Percentiles rank a stretch among this genome's conserved stretches.
Conservation (phyloP, 2,888 invertebrate species). For the Ditula angustiorana region DNA sequence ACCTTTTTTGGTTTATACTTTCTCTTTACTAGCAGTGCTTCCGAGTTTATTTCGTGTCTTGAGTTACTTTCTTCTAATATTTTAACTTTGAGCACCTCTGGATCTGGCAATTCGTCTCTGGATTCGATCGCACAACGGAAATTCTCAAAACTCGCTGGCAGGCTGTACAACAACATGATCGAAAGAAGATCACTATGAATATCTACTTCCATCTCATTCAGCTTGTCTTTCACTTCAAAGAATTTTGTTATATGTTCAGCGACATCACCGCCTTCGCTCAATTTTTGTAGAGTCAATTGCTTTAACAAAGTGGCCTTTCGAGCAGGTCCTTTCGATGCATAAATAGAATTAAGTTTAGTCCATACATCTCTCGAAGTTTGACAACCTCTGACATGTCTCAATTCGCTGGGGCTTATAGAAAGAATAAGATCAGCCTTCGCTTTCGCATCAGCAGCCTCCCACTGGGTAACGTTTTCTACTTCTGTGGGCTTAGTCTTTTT, state of each 20-base stretch:
- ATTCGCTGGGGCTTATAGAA: no score
- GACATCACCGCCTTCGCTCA: background rate
- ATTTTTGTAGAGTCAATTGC: background rate
- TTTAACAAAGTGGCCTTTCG: background rate
- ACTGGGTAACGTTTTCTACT: no score
- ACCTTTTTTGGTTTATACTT: background rate
- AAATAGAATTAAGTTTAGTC: no score
- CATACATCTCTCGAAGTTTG: no score
- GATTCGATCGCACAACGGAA: background rate
- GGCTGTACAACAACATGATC: background rate
- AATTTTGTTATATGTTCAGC: background rate
- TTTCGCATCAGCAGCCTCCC: no score
- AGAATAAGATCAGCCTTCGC: no score
- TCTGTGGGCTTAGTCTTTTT: no score
- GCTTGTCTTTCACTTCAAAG: background rate
- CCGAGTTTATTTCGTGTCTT: background rate
- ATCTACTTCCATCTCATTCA: background rate
- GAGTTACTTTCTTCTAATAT: background rate
- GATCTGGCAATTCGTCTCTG: background rate
- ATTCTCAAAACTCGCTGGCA: background rate
- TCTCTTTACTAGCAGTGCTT: background rate
- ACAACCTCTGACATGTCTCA: no score
- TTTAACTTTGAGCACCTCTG: conserved; percentile 1
- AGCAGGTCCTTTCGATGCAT: no score
- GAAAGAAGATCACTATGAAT: background rate